Conservation (phyloP, 23 tunicate species). For the Ascidia mentula region DNA sequence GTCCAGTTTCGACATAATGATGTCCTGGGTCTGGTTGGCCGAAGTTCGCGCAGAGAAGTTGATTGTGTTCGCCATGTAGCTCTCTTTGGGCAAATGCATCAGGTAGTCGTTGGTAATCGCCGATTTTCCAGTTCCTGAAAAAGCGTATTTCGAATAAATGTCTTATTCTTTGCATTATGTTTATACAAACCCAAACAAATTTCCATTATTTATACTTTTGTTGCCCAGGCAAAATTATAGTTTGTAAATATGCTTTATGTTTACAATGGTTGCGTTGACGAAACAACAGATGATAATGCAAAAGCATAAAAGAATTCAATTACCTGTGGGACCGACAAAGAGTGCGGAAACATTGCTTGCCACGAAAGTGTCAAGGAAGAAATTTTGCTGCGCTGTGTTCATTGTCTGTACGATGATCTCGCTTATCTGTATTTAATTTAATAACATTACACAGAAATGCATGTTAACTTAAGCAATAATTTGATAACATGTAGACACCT, state of each 20-base stretch:
- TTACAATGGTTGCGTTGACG: too few species aligned
- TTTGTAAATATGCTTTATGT: too few species aligned
- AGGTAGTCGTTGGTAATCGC: conserved; percentile 92
- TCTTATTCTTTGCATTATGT: background rate
- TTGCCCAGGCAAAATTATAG: background rate
- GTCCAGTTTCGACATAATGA: conserved; percentile 94
- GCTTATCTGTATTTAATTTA: conserved; percentile 84
- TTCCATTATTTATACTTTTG: background rate
- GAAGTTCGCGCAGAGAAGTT: conserved; percentile 96
- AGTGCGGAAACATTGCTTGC: conserved; percentile 47
- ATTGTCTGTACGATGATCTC: conserved; percentile 87
- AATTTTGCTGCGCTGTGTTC: conserved; percentile 95
- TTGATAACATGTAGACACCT: too few species aligned
- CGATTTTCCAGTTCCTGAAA: conserved; percentile 91
- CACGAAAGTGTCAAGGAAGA: conserved; percentile 74
- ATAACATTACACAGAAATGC: too few species aligned
- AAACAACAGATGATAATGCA: background rate
- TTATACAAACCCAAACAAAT: too few species aligned
- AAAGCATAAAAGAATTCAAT: background rate
- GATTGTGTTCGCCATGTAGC: conserved; percentile 68
- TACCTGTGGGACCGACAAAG: conserved; percentile 96
- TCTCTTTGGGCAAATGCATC: conserved; percentile 71
- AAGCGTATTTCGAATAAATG: background rate
- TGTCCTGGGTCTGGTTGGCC: conserved; percentile 95
- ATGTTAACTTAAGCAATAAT: background rate